Evolutionary conservation across 1,140 invertebrate genomes (phyloP).

Genomic region (Metopolophium dirhodum): DNA sequence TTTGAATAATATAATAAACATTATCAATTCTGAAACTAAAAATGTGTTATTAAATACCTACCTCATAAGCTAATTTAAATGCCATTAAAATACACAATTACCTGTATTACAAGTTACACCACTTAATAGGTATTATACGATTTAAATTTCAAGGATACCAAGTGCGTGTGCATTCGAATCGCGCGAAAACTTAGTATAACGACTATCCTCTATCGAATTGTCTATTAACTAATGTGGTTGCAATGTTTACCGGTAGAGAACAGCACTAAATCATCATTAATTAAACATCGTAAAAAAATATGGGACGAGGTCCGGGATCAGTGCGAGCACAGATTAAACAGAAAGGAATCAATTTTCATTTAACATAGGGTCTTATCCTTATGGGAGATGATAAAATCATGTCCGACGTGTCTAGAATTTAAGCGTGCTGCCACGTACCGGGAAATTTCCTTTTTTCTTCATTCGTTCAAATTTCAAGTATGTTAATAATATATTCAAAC

Average conservation of each 20-base stretch:
- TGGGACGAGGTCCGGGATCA: neutral
- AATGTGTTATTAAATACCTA: neutral
- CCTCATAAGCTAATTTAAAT: neutral
- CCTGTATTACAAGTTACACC: neutral
- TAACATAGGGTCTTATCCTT: too few relatives aligned
- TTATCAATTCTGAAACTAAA: neutral
- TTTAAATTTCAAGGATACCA: neutral
- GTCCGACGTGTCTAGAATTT: too few relatives aligned
- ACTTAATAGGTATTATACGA: neutral
- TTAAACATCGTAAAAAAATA: neutral
- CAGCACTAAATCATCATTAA: constrained; percentile 22
- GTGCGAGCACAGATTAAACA: too few relatives aligned
- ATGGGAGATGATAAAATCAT: too few relatives aligned
- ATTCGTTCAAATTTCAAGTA: too few relatives aligned
- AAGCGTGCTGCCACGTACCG: too few relatives aligned
- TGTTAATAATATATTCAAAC: too few relatives aligned
- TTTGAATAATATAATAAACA: neutral
- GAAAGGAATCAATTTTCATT: too few relatives aligned
- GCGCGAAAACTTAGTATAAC: neutral
- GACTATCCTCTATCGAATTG: neutral
- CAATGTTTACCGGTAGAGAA: neutral
- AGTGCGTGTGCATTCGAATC: neutral
- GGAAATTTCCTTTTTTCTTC: too few relatives aligned
- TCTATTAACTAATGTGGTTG: neutral
- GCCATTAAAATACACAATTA: neutral